Evolutionary conservation across 2,797 vertebrate species (phyloP).

Genomic region (Microhierax caerulescens): DNA sequence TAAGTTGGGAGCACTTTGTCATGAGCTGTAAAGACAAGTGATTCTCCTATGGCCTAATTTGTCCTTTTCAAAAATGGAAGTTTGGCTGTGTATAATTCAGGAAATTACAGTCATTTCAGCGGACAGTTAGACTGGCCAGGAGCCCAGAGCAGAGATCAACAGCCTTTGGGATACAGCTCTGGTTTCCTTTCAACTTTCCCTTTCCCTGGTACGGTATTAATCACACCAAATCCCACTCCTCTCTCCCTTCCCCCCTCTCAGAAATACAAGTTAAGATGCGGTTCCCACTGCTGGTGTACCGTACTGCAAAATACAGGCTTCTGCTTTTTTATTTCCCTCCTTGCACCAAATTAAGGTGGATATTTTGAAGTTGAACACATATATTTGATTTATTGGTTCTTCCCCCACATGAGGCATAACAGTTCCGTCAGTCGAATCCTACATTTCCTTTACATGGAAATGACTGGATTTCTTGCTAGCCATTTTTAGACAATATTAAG

Average conservation of each 20-base stretch:
- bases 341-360: slow-evolving; percentile 24
- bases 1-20: slow-evolving; percentile 46
- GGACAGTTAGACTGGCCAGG: slow-evolving; percentile 23
- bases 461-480: slow-evolving; percentile 45
- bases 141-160: slow-evolving; percentile 50
- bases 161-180: neutral
- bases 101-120: slow-evolving; percentile 31
- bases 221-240: neutral
- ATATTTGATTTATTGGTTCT: slow-evolving; percentile 15
- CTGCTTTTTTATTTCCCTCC: neutral
- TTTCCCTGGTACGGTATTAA: neutral
- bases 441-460: slow-evolving; percentile 32
- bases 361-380: slow-evolving; percentile 5
- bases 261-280: neutral
- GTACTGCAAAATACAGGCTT: neutral
- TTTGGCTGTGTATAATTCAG: slow-evolving; percentile 43
- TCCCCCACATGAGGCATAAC: neutral
- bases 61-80: slow-evolving; percentile 52
- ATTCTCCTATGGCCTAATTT: slow-evolving; percentile 50
- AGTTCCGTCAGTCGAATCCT: neutral
- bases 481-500: slow-evolving; percentile 58
- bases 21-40: slow-evolving; percentile 34
- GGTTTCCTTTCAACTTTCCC: neutral
- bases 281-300: neutral
- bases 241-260: neutral